Evolutionary conservation across 2,113 vertebrate genomes (phyloP), one percentile per base, ranked within the genome.

Genomic region (Fregetta grallaria): DNA sequence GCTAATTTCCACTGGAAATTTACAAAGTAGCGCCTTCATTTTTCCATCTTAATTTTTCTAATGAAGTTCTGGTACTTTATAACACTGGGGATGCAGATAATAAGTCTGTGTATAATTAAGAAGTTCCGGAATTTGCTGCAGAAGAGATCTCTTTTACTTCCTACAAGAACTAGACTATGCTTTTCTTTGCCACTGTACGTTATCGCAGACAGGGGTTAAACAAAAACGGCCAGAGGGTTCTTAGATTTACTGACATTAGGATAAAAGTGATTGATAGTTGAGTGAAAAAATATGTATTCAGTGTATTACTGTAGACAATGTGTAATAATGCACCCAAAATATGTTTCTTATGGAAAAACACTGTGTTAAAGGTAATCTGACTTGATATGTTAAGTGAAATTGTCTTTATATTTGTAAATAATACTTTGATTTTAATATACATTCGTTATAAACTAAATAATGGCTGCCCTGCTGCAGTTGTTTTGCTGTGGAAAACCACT

Each of bases 1-100:
- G 97, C 97, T 98, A 97, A 99, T 98, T 99, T 99, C 97, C 97
- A 97, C 94, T 97, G 97, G 97, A 98, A 98, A 98, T 97, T 98
- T 98, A 98, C 97, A 98, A 99, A 99, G 98, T 97, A 95, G 93
- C 18, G 98, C 97, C 97, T 98, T 98, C 98, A 96, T 98, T 98
- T 98, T 97, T 96, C 95, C 95, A 97, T 98, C 98, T 98, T 98
- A 98, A 98, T 98, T 98, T 98, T 98, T 98, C 97, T 98, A 98
- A 98, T 98, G 98, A 98, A 98, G 97, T 98, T 98, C 98, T 98
- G 97, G 94, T 97, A 94, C 97, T 98, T 97, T 97, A 73, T 97
- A 98, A 96, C 97, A 97, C 97, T 98, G 96, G 97, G 97, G 96
- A 98, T 97, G 88, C 75, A 98, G 98, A 98, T 98, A 98, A 98